Conservation (phyloP, 37 sponge, comb jelly and placozoan genomes). For the Halisarca cf. caerulea region DNA sequence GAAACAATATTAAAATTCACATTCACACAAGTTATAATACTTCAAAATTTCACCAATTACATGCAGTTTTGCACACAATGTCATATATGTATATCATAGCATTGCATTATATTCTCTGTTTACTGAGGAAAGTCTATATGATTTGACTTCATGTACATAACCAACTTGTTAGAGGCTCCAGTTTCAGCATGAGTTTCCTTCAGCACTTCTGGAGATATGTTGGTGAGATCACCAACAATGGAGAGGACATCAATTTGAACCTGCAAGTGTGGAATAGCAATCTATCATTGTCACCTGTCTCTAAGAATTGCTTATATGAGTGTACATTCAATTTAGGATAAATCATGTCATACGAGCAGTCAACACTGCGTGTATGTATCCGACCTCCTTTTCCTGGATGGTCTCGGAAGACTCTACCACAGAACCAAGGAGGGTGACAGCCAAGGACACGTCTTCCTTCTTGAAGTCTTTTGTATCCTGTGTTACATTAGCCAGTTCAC, state of each 20-base stretch:
- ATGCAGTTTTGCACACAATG: too few relatives aligned
- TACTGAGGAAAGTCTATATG: too few relatives aligned
- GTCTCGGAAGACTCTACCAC: constrained; percentile 18
- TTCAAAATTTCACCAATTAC: too few relatives aligned
- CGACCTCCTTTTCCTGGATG: constrained; percentile 17
- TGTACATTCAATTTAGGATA: too few relatives aligned
- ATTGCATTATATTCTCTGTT: too few relatives aligned
- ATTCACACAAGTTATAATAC: too few relatives aligned
- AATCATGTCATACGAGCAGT: too few relatives aligned
- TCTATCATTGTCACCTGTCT: too few relatives aligned
- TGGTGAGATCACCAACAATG: constrained; percentile 41
- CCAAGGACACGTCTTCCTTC: constrained; percentile 1
- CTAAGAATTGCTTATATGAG: not conserved
- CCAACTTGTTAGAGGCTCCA: constrained; percentile 39
- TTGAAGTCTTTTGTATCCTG: not conserved
- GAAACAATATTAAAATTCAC: too few relatives aligned
- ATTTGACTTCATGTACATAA: not conserved
- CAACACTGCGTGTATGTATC: too few relatives aligned
- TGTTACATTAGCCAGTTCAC: constrained; percentile 25
- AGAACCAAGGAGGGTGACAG: not conserved
- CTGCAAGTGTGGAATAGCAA: too few relatives aligned
- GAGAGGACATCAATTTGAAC: not conserved
- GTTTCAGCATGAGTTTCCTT: constrained; percentile 27
- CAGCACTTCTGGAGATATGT: constrained; percentile 18
- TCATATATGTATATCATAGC: too few relatives aligned